Evolutionary conservation across 30 jellyfish, hydroid and myxozoan species (phyloP).

Genomic region (Aurelia sp.): DNA sequence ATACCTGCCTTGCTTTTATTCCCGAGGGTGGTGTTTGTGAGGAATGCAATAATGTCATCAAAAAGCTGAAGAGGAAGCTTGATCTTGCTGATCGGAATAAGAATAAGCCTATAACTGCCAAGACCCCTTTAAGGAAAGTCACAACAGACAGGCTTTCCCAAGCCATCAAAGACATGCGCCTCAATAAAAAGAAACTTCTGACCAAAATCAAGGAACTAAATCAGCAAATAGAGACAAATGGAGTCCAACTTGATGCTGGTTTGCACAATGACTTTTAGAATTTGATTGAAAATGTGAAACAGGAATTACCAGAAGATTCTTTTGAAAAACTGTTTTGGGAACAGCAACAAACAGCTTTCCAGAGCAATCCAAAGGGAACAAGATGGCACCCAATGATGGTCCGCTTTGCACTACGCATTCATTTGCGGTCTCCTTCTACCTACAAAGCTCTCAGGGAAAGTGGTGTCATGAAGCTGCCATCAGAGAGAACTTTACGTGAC

Average conservation of each 20-base stretch:
- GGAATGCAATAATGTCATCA: too few relatives aligned
- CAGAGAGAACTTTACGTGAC: constrained; percentile 53
- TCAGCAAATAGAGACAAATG: constrained; percentile 30
- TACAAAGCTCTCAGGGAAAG: constrained; percentile 55
- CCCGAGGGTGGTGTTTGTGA: constrained; percentile 49
- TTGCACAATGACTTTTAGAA: constrained; percentile 53
- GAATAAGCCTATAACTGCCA: constrained; percentile 30
- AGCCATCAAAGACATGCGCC: constrained; percentile 36
- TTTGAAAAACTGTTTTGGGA: constrained; percentile 56
- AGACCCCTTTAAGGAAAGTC: constrained; percentile 56
- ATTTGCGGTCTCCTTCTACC: constrained; percentile 47
- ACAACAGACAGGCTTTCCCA: constrained; percentile 46
- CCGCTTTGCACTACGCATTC: constrained; percentile 43
- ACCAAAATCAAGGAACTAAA: constrained; percentile 40
- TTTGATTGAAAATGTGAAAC: constrained; percentile 28
- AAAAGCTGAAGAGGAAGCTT: too few relatives aligned
- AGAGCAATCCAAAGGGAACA: constrained; percentile 48
- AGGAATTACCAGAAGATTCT: constrained; percentile 49
- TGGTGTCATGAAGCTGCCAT: constrained; percentile 45
- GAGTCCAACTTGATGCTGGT: constrained; percentile 49
- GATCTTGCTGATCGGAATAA: too few relatives aligned
- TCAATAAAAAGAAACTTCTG: constrained; percentile 24
- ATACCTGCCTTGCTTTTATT: constrained; percentile 42
- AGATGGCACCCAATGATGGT: constrained; percentile 72
- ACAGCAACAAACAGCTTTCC: constrained; percentile 62